Evolutionary conservation across 1,140 invertebrate species (phyloP).

Genomic region (Lepidotrigona ventralis): DNA sequence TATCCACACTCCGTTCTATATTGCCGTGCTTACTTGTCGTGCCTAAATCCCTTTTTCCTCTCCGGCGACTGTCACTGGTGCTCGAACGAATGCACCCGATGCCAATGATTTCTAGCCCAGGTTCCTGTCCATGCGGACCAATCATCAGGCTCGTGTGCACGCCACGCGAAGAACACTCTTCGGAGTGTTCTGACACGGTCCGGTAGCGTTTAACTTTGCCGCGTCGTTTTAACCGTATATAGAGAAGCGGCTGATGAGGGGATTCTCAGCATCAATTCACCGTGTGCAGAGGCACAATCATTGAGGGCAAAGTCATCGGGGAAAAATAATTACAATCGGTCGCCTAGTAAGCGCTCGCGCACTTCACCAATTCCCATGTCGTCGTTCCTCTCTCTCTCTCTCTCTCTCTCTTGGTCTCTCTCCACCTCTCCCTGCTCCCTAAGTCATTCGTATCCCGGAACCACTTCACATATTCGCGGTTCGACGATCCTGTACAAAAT

Average conservation of each 20-base stretch:
- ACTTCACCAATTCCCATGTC: slow-evolving; percentile 42
- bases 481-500: slow-evolving; percentile 75
- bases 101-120: slow-evolving; percentile 38
- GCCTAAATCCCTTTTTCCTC: slow-evolving; percentile 11
- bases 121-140: slow-evolving; percentile 26
- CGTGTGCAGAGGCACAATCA: slow-evolving; percentile 56
- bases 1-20: neutral
- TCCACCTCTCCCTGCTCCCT: neutral
- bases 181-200: slow-evolving; percentile 59
- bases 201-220: slow-evolving; percentile 66
- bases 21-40: neutral
- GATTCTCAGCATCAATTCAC: slow-evolving; percentile 69
- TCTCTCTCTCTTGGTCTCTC: neutral
- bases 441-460: slow-evolving; percentile 48
- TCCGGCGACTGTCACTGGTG: neutral
- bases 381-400: neutral
- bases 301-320: slow-evolving; percentile 63
- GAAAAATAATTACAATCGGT: slow-evolving; percentile 77
- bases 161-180: slow-evolving; percentile 35
- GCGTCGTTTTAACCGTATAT: slow-evolving; percentile 51
- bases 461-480: slow-evolving; percentile 75
- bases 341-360: slow-evolving; percentile 49
- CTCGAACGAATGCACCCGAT: slow-evolving; percentile 8
- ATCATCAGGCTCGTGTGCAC: slow-evolving; percentile 29
- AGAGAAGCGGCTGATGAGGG: slow-evolving; percentile 64